Conservation (phyloP, 1,140 invertebrate genomes). For the Druon quercuslanigerum region DNA sequence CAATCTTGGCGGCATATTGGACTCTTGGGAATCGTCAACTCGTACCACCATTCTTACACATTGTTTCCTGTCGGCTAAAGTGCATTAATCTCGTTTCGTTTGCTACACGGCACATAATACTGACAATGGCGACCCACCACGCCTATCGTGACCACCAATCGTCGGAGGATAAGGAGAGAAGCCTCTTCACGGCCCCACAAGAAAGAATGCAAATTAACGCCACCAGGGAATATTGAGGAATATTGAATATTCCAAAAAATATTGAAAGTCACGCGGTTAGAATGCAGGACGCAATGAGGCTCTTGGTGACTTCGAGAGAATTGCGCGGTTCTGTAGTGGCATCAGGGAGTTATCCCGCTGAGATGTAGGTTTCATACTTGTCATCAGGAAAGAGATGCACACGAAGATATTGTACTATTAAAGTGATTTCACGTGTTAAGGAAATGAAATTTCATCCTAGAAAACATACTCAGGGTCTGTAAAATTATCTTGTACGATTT, state of each 20-base stretch:
- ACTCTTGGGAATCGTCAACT: conserved; percentile 34
- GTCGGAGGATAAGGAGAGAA: conserved; percentile 22
- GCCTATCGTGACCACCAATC: conserved; percentile 36
- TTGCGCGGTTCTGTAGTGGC: not conserved
- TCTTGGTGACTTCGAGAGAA: not conserved
- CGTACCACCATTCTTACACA: conserved; percentile 32
- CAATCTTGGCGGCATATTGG: conserved; percentile 34
- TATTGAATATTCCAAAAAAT: conserved; percentile 9
- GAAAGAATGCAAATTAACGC: conserved; percentile 34
- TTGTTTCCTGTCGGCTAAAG: conserved; percentile 44
- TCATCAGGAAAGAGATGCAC: too few relatives aligned
- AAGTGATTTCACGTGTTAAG: too few relatives aligned
- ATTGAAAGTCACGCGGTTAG: conserved; percentile 8
- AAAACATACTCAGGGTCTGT: too few relatives aligned
- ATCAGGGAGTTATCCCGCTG: not conserved
- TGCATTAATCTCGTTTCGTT: conserved; percentile 50
- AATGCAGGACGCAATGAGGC: not conserved
- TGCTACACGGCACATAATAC: conserved; percentile 35
- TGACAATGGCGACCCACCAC: conserved; percentile 33
- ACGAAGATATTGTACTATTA: too few relatives aligned
- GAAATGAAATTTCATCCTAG: too few relatives aligned
- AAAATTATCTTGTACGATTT: too few relatives aligned
- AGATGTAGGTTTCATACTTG: not conserved
- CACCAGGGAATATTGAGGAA: conserved; percentile 26
- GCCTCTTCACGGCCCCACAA: not conserved